Evolutionary conservation across 2,797 vertebrate species (phyloP), one percentile per base, ranked within the genome.

Genomic region (Ibycter americanus): DNA sequence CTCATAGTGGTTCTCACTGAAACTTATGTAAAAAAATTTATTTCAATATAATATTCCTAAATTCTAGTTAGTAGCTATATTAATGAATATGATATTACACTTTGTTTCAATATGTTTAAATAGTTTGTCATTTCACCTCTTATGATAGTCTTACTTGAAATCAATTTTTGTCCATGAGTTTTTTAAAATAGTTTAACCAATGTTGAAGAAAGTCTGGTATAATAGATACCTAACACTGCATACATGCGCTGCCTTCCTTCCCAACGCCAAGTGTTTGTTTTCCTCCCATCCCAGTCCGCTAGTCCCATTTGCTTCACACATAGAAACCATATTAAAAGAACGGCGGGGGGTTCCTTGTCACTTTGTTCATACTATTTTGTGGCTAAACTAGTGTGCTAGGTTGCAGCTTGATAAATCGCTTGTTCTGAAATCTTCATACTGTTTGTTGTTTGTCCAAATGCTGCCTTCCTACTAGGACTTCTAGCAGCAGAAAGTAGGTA

Each of bases 401-500:
- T 89, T 98, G 87, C 96, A 97, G 97, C 97, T 97, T 97, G 93
- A 96, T 98, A 96, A 98, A 97, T 95, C 76, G 93, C 96, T 97
- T 96, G 92, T 97, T 98, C 97, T 98, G 97, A 98, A 97, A 98
- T 98, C 93, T 94, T 97, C 97, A 97, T 97, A 97, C 98, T 98
- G 89, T 98, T 98, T 98, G 98, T 98, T 98, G 97, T 99, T 98
- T 99, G 98, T 98, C 94, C 99, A 98, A 98, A 99, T 97, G 99
- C 99, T 98, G 98, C 98, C 98, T 97, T 91, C 98, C 97, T 98
- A 97, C 96, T 99, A 99, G 99, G 99, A 99, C 99, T 99, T 92
- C 98, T 99, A 98, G 99, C 99, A 95, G 99, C 99, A 98, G 99
- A 99, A 99, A 99, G 99, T 99, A 99, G 98, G 99, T 99, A 99